phyloP scores from a whole-genome alignment of 2,888 invertebrate genomes.

The Unio pictorum region DNA sequence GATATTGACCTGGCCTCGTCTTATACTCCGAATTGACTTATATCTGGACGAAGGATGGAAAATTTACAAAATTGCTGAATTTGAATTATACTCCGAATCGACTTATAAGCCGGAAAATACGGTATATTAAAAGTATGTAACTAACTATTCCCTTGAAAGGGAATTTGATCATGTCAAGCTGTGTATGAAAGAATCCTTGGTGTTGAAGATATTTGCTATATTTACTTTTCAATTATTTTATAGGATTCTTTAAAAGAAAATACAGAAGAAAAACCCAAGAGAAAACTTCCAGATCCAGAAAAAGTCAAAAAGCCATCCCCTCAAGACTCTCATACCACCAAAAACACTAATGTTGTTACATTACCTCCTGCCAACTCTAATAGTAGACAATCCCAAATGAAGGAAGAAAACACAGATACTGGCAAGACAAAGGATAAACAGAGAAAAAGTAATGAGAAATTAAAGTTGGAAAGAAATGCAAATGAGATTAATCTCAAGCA shows the following conservation, averaged over 20 bases:
- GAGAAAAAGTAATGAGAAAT: slow-evolving; percentile 7
- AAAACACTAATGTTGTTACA: slow-evolving; percentile 19
- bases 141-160: too few relatives aligned
- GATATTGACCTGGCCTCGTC: too few relatives aligned
- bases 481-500: slow-evolving; percentile 6
- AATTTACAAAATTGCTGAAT: too few relatives aligned
- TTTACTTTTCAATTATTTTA: too few relatives aligned
- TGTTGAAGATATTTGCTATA: too few relatives aligned
- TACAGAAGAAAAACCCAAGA: slow-evolving; percentile 52
- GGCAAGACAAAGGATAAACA: slow-evolving; percentile 5
- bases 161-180: too few relatives aligned
- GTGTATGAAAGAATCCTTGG: too few relatives aligned
- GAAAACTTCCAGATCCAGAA: slow-evolving; percentile 56
- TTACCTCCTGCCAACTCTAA: slow-evolving; percentile 23
- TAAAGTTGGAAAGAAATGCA: slow-evolving; percentile 11
- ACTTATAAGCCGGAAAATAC: too few relatives aligned
- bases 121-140: too few relatives aligned
- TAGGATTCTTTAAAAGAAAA: slow-evolving; percentile 25
- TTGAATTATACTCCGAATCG: too few relatives aligned
- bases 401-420: background rate
- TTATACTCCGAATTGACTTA: too few relatives aligned
- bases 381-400: background rate
- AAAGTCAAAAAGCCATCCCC: slow-evolving; percentile 47
- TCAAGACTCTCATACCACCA: slow-evolving; percentile 12
- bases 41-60: too few relatives aligned